These are phyloP conservation scores for Thamnophis sirtalis DNA, from an alignment of 2,113 vertebrate species.

Conservation along the genomic window DNA sequence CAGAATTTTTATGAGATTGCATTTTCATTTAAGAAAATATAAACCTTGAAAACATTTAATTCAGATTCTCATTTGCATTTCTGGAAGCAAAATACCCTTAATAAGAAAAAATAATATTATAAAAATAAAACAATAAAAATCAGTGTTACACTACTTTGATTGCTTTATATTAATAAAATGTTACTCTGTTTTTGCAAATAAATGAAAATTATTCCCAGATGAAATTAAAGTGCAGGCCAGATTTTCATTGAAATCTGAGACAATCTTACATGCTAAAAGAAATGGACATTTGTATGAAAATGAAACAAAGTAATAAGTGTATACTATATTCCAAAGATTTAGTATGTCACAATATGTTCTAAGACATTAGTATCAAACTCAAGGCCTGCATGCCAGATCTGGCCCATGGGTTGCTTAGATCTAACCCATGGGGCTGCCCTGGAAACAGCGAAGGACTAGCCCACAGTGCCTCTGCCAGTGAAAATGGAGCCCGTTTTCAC, in stretches of 20 bases:
- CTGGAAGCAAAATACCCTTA: not conserved
- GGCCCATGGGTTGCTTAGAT: too few relatives aligned
- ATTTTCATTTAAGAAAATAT: conserved; percentile 5
- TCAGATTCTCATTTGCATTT: not conserved
- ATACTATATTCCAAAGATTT: not conserved
- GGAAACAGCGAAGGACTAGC: too few relatives aligned
- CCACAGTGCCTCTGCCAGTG: too few relatives aligned
- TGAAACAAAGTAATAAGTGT: not conserved
- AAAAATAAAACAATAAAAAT: not conserved
- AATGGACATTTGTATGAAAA: not conserved
- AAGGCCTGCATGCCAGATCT: too few relatives aligned
- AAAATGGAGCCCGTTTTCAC: too few relatives aligned
- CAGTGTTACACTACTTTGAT: not conserved
- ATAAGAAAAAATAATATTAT: not conserved
- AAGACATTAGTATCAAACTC: not conserved
- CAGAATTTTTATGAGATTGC: conserved; percentile 19
- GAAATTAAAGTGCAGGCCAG: not conserved
- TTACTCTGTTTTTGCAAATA: not conserved
- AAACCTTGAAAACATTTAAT: not conserved
- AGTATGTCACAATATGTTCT: not conserved
- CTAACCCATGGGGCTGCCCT: too few relatives aligned
- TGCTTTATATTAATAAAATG: not conserved
- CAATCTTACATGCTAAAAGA: not conserved
- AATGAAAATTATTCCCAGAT: not conserved
- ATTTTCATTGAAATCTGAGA: not conserved